Base-by-base conservation (phyloP, 2,888 invertebrate species). In the Ectemnius continuus region DNA sequence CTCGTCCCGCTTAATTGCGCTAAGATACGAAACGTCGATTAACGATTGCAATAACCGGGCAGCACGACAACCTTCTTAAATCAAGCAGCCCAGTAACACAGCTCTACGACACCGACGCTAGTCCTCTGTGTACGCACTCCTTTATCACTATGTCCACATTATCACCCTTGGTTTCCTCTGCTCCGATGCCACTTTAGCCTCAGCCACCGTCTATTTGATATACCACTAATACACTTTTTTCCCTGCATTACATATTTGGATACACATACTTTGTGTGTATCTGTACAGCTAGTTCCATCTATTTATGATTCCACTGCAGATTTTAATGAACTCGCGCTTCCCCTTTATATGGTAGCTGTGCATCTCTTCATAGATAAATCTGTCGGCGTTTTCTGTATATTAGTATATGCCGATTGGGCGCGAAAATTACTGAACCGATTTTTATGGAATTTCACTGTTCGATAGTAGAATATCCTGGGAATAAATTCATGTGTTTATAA, bases 31-130 rank as follows among this genome's bases (percentile, higher is more conserved):
- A 85, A 84, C 77, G 81, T 80, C 84, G 86, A 87, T 87, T 84
- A 87, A 86, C 84, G 86, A 86, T 82, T 75, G 85, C 85, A 85
- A 82, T 84, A 87, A 85, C 83, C 75, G 82, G 78, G 75, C 79
- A 73, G 69, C 65, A 76, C 77, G 84, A 86, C 83, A 80, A 78
- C 79, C 71, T 76, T 65, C 77, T 84, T 86, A 85, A 85, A 86
- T 86, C 86, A 85, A 81, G 73, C 59, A 63, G 75, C 75, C 75
- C 78, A 67, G 67, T 76, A 69, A 70, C 72, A 66, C 57, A 47
- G 67, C 63, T 23, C 78, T 28, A 74, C 71, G 73, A 68, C 65
- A 36, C 2, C 74, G 72, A 72, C 73, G 70, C 67, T 79, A 70
- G 61, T 75, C 62, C 36, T 36, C 69, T 61, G 76, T 79, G 80